Evolutionary conservation across 2,113 vertebrate genomes (phyloP), one percentile per base, ranked within the genome.

Genomic region (Pimephales promelas): DNA sequence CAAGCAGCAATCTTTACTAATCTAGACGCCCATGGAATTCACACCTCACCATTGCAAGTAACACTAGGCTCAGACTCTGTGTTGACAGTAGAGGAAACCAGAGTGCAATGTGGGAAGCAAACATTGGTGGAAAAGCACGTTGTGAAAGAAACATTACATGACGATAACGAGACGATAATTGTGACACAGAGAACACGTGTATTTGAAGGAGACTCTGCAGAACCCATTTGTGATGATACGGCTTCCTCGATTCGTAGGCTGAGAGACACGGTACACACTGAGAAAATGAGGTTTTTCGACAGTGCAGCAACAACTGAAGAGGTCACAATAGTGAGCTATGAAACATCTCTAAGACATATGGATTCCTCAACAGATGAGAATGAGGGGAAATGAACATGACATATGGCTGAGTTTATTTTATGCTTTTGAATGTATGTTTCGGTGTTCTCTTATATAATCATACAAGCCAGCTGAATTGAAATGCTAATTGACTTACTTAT

Each of bases 231-330:
- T 80, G 90, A 88, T 40, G 90, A 92, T 49, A 91, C 93, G 0
- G 92, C 92, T 0, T 92, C 91, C 1, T 94, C 93, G 10, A 88
- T 94, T 74, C 90, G 91, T 64, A 90, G 89, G 13, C 88, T 95
- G 22, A 92, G 61, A 89, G 91, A 95, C 68, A 89, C 90, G 11
- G 88, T 95, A 84, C 94, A 94, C 88, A 83, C 90, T 14, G 93
- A 95, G 56, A 95, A 95, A 89, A 93, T 95, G 90, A 93, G 56
- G 85, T 95, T 95, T 90, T 95, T 95, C 85, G 93, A 95, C 10
- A 86, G 78, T 10, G 85, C 74, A 34, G 84, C 91, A 52, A 89
- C 62, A 64, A 91, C 84, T 90, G 84, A 92, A 86, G 54, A 28
- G 31, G 36, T 26, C n/a, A 13, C 64, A 18, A 4, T 68, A 74